These are phyloP conservation scores for Asobara japonica DNA, from an alignment of 1,140 invertebrate genomes.

Conservation along the genomic window DNA sequence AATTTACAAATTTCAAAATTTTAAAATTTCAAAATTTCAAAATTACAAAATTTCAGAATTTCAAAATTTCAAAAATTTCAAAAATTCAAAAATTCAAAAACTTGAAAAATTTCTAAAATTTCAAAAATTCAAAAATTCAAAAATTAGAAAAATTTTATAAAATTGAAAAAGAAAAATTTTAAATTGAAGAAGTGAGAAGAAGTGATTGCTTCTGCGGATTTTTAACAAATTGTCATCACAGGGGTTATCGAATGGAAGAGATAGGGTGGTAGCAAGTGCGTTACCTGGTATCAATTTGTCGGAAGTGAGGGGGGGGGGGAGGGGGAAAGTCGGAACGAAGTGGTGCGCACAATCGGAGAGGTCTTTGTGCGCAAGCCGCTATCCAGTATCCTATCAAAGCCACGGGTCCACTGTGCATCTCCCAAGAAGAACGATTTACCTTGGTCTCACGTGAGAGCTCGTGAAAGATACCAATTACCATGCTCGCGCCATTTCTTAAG, in stretches of 20 bases:
- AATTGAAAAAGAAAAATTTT: neutral
- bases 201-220: neutral
- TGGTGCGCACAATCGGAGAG: conserved; percentile 52
- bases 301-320: conserved; percentile 53
- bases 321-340: conserved; percentile 47
- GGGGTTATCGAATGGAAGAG: conserved; percentile 23
- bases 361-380: conserved; percentile 62
- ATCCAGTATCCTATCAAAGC: conserved; percentile 63
- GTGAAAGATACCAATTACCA: conserved; percentile 61
- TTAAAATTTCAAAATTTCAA: too few relatives aligned
- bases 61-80: too few relatives aligned
- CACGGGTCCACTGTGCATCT: conserved; percentile 30
- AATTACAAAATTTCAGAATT: too few relatives aligned
- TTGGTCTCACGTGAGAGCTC: neutral
- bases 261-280: conserved; percentile 48
- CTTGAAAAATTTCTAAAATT: too few relatives aligned
- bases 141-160: neutral
- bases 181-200: too few relatives aligned
- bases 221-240: neutral
- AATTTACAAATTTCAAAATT: too few relatives aligned
- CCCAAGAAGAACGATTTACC: conserved; percentile 58
- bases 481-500: conserved; percentile 25
- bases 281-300: conserved; percentile 65
- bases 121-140: too few relatives aligned
- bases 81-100: too few relatives aligned